A percentile compares a stretch with the other conserved stretches of the same genome.
phyloP scores from a whole-genome alignment of 1,140 invertebrate species.

The Sycobia sp. region DNA sequence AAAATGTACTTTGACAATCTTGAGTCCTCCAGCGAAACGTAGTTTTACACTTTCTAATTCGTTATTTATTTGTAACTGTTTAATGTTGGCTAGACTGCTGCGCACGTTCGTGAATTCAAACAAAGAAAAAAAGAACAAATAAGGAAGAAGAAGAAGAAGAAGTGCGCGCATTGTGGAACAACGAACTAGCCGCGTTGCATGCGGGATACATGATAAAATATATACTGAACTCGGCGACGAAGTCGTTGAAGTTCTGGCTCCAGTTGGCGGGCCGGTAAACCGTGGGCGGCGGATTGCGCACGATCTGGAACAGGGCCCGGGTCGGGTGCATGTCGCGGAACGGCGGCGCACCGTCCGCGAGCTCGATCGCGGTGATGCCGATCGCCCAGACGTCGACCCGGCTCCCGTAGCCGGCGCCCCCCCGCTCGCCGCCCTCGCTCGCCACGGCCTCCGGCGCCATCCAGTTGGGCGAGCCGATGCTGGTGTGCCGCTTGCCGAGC shows the following conservation, averaged over 20 bases:
- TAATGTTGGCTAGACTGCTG: no score
- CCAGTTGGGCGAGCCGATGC: slow-evolving; percentile 88
- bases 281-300: slow-evolving; percentile 83
- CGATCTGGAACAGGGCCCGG: slow-evolving; percentile 83
- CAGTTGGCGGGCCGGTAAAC: slow-evolving; percentile 76
- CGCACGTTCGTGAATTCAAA: no score
- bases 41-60: no score
- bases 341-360: slow-evolving; percentile 86
- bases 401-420: slow-evolving; percentile 68
- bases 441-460: slow-evolving; percentile 87
- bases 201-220: no score
- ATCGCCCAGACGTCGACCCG: slow-evolving; percentile 89
- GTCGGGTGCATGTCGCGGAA: slow-evolving; percentile 86
- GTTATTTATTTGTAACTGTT: no score
- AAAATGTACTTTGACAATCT: no score
- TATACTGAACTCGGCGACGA: slow-evolving; percentile 79
- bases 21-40: no score
- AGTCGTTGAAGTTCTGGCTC: slow-evolving; percentile 81
- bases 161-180: no score
- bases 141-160: no score
- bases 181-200: no score
- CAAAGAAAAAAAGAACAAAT: no score
- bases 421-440: slow-evolving; percentile 45
- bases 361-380: slow-evolving; percentile 89
- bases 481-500: slow-evolving; percentile 70